Conservation (phyloP, 2,888 invertebrate genomes). For the Cephus pulcher region DNA sequence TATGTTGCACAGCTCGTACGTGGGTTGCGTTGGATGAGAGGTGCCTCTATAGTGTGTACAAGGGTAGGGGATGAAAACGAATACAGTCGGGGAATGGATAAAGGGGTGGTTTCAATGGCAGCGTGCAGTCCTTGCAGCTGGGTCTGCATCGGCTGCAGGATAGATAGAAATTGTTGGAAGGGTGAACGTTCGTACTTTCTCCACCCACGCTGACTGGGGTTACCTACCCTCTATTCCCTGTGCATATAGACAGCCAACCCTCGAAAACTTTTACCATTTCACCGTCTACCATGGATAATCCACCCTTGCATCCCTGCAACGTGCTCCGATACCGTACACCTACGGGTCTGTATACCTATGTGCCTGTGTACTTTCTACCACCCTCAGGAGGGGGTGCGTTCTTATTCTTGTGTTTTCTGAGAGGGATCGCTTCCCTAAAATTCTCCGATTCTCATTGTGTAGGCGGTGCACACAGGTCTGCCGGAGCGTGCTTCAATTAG, state of each 20-base stretch:
- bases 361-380: slow-evolving; percentile 10
- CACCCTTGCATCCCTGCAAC: slow-evolving; percentile 26
- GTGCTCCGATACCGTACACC: not conserved
- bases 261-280: slow-evolving; percentile 53
- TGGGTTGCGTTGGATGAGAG: not conserved
- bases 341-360: not conserved
- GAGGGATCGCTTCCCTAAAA: not conserved
- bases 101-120: not conserved
- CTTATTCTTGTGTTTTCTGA: not conserved
- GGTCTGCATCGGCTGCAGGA: not conserved
- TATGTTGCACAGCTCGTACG: not conserved
- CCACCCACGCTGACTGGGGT: not conserved
- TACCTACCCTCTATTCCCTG: not conserved
- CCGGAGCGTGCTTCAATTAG: not conserved
- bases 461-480: not conserved
- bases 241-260: not conserved
- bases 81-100: not conserved
- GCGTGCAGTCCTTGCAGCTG: not conserved
- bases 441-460: not conserved
- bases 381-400: not conserved
- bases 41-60: not conserved
- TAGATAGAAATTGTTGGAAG: not conserved
- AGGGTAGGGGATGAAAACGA: not conserved
- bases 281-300: slow-evolving; percentile 57
- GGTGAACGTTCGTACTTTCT: not conserved